Conservation (phyloP, 1,140 invertebrate species). For the Drosophila bocki region DNA sequence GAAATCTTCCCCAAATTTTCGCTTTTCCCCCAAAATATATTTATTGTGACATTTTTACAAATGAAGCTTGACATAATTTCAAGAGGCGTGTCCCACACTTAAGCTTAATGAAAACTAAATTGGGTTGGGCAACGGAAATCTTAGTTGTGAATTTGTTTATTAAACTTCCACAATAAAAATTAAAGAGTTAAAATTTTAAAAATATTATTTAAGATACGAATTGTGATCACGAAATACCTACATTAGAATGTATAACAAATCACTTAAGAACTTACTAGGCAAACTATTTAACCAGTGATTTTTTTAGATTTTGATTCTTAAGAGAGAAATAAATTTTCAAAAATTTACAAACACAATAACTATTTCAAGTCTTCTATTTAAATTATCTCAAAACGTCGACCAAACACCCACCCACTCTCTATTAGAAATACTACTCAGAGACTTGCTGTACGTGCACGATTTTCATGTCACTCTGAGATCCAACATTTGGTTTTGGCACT, state of each 20-base stretch:
- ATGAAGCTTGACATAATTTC: conserved; percentile 25
- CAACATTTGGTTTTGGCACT: conserved; percentile 1
- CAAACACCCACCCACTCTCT: neutral
- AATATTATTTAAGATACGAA: too few species aligned
- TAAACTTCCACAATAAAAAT: neutral
- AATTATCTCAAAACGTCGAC: neutral
- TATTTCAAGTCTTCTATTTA: neutral
- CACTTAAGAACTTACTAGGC: too few species aligned
- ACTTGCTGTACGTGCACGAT: neutral
- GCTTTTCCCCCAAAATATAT: conserved; percentile 2
- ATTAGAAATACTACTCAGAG: neutral
- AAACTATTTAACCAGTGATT: neutral
- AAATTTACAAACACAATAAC: too few species aligned
- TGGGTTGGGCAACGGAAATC: neutral
- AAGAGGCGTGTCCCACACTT: conserved; percentile 28
- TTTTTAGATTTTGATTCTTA: neutral
- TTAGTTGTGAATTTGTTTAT: neutral
- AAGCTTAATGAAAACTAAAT: conserved; percentile 24
- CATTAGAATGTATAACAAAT: too few species aligned
- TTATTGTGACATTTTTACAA: conserved; percentile 38
- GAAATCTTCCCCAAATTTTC: neutral
- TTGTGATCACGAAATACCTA: too few species aligned
- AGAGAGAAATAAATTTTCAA: too few species aligned
- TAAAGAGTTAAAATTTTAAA: neutral
- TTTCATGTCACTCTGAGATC: neutral